Conservation (phyloP, 1,140 invertebrate species). For the Hyles euphorbiae region DNA sequence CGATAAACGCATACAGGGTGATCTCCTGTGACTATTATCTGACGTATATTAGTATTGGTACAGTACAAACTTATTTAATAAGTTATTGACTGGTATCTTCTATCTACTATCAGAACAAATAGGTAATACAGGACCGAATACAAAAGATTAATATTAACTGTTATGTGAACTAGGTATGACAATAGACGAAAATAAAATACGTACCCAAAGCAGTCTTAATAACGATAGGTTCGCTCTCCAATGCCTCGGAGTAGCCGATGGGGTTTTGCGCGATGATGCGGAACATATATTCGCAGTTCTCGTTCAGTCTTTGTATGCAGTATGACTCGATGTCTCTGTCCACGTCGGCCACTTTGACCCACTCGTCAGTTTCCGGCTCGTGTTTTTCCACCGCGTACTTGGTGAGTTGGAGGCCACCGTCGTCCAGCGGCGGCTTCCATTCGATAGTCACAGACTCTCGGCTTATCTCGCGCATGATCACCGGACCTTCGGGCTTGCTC, state of each 20-base stretch:
- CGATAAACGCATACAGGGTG: no score
- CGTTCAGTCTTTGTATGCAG: constrained; percentile 84
- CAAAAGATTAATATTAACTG: no score
- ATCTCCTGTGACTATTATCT: no score
- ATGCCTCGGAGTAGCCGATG: constrained; percentile 84
- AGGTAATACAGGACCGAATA: no score
- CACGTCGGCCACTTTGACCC: constrained; percentile 87
- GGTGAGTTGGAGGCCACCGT: constrained; percentile 86
- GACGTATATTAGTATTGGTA: no score
- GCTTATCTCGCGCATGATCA: constrained; percentile 84
- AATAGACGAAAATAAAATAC: constrained; percentile 4
- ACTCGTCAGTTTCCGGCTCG: constrained; percentile 80
- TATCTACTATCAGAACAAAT: no score
- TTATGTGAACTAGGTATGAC: no score
- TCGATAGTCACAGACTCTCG: constrained; percentile 83
- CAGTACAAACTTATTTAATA: no score
- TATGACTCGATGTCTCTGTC: constrained; percentile 82
- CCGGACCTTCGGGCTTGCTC: constrained; percentile 85
- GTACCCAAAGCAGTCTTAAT: constrained; percentile 74
- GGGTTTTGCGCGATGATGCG: constrained; percentile 89
- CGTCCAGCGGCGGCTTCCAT: constrained; percentile 88
- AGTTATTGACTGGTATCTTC: no score
- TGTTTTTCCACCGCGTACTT: constrained; percentile 90
- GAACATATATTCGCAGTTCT: constrained; percentile 90
- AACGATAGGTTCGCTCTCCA: constrained; percentile 82